Conservation (phyloP, 2,888 invertebrate species). For the Chloroclystis v-ata region DNA sequence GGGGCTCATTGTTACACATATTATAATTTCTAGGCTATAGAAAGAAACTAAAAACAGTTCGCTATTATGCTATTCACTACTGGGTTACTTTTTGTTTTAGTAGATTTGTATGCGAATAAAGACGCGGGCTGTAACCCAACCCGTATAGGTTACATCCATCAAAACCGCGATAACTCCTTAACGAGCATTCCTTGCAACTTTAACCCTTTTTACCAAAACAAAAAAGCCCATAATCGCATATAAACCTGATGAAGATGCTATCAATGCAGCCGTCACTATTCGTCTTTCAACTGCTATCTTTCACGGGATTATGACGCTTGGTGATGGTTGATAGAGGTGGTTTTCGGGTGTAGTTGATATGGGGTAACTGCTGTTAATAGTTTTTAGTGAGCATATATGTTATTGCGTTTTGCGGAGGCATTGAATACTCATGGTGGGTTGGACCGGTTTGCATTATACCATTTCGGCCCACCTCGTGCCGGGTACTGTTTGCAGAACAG, state of each 20-base stretch:
- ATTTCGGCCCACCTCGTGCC: constrained; percentile 48
- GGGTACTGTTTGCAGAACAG: constrained; percentile 36
- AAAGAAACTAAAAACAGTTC: too few species aligned
- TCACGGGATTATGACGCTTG: constrained; percentile 10
- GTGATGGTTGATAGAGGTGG: neutral
- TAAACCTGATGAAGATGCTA: constrained; percentile 29
- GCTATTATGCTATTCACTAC: too few species aligned
- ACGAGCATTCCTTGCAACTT: constrained; percentile 23
- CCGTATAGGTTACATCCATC: constrained; percentile 22
- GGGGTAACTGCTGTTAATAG: constrained; percentile 33
- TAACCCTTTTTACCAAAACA: constrained; percentile 21
- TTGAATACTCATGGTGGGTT: constrained; percentile 64
- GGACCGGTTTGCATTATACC: constrained; percentile 45
- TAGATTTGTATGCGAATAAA: constrained; percentile 6
- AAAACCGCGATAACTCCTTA: constrained; percentile 19
- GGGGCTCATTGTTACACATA: too few species aligned
- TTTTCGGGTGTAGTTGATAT: constrained; percentile 8
- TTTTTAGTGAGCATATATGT: constrained; percentile 55
- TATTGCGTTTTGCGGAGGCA: constrained; percentile 40
- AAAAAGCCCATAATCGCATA: constrained; percentile 27
- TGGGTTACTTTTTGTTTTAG: neutral
- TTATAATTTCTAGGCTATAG: too few species aligned
- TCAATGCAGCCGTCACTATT: constrained; percentile 7
- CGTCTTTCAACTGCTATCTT: neutral
- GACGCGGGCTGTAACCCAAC: constrained; percentile 17